Percentiles rank a stretch among this genome's conserved stretches.
These are phyloP conservation scores for Corticium candelabrum DNA, from an alignment of 37 sponge, comb jelly and placozoan species.

Conservation along the genomic window DNA sequence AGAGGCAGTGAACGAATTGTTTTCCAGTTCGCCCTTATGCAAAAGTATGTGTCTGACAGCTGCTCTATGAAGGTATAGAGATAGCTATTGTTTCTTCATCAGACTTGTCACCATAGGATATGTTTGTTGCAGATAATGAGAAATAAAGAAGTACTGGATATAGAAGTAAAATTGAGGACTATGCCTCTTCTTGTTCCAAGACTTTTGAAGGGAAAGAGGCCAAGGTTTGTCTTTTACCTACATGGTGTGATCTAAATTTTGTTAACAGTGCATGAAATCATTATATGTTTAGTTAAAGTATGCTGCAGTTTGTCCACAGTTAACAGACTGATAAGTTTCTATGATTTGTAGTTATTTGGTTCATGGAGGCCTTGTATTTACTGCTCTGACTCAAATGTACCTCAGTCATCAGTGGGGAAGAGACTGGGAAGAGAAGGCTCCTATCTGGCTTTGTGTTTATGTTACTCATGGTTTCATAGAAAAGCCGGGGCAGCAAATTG, in stretches of 20 bases:
- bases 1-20: not conserved
- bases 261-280: too few species aligned
- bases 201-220: not conserved
- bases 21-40: not conserved
- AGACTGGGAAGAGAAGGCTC: not conserved
- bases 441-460: not conserved
- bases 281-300: too few species aligned
- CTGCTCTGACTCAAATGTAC: not conserved
- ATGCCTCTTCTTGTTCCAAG: not conserved
- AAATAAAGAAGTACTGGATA: not conserved
- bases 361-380: not conserved
- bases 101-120: too few species aligned
- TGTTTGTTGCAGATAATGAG: too few species aligned
- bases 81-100: too few species aligned
- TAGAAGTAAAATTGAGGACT: not conserved
- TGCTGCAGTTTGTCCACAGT: too few species aligned
- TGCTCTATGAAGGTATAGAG: not conserved
- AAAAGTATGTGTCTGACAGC: not conserved
- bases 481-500: not conserved
- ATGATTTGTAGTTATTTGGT: not conserved
- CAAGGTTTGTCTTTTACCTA: not conserved
- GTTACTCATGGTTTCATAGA: not conserved
- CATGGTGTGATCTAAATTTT: too few species aligned
- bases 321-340: not conserved
- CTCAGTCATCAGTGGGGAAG: conserved; percentile 2